A percentile compares a stretch with the other conserved stretches of the same genome.
Evolutionary conservation across 2,888 invertebrate species (phyloP).

Genomic region (Conchocele bisecta): DNA sequence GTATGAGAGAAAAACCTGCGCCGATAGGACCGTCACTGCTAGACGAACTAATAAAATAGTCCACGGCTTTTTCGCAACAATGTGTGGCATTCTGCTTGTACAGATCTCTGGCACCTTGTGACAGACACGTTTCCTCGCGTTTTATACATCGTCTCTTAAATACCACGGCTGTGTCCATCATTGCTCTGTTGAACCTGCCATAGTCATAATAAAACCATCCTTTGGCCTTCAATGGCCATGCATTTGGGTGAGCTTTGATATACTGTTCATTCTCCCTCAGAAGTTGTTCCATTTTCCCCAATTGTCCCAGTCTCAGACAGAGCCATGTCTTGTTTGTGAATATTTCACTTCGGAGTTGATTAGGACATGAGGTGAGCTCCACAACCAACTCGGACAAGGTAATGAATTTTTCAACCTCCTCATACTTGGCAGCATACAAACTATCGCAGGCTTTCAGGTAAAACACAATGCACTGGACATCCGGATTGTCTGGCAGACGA

Average conservation of each 20-base stretch:
- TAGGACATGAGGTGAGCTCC: background rate
- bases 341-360: slow-evolving; percentile 6
- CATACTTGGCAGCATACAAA: background rate
- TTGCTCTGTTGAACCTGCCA: background rate
- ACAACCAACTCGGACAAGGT: background rate
- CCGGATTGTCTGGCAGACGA: background rate
- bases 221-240: slow-evolving; percentile 1
- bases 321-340: slow-evolving; percentile 12
- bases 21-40: slow-evolving; percentile 17
- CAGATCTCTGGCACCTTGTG: no score
- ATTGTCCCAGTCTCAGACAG: background rate
- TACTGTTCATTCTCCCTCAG: slow-evolving; percentile 3
- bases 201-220: slow-evolving; percentile 19
- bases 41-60: slow-evolving; percentile 2
- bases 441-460: slow-evolving; percentile 13
- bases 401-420: background rate
- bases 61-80: slow-evolving; percentile 3
- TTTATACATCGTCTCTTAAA: background rate
- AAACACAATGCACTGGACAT: slow-evolving; percentile 1
- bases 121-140: background rate
- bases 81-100: background rate
- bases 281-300: slow-evolving; percentile 9
- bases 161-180: background rate
- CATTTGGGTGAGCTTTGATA: background rate
- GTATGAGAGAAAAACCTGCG: slow-evolving; percentile 8